These are phyloP conservation scores for Falcunculus frontatus DNA, from an alignment of 2,113 vertebrate genomes.

Conservation along the genomic window DNA sequence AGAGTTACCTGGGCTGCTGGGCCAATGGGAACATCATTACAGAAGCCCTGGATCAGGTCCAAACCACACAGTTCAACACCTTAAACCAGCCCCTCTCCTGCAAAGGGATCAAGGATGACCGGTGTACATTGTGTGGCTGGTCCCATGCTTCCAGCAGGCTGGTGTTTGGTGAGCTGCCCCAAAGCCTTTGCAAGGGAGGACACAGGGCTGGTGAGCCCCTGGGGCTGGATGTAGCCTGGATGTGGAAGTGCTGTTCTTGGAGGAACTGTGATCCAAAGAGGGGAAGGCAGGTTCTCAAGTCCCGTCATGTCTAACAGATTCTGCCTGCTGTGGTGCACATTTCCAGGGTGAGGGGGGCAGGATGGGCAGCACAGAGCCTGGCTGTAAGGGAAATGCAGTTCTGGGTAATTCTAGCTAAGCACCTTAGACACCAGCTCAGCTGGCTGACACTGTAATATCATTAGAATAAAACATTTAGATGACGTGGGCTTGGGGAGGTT, in stretches of 20 bases:
- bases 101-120: not conserved
- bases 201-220: not conserved
- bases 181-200: not conserved
- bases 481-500: not conserved
- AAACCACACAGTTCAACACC: not conserved
- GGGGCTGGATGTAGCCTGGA: not conserved
- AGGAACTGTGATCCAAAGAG: not conserved
- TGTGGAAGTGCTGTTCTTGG: not conserved
- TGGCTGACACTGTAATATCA: not conserved
- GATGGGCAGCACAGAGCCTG: not conserved
- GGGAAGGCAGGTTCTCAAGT: not conserved
- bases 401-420: conserved; percentile 34
- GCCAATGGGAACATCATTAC: not conserved
- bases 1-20: not conserved
- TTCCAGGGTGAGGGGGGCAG: not conserved
- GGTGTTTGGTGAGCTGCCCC: not conserved
- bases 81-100: not conserved
- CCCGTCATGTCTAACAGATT: not conserved
- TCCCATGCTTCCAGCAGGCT: not conserved
- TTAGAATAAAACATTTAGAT: conserved; percentile 44
- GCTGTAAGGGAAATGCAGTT: not conserved
- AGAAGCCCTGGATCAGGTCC: not conserved
- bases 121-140: not conserved
- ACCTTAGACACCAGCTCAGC: conserved; percentile 4
- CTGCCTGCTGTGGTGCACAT: not conserved